Conservation (phyloP, 2,113 vertebrate species). For the Choloepus hoffmanni region DNA sequence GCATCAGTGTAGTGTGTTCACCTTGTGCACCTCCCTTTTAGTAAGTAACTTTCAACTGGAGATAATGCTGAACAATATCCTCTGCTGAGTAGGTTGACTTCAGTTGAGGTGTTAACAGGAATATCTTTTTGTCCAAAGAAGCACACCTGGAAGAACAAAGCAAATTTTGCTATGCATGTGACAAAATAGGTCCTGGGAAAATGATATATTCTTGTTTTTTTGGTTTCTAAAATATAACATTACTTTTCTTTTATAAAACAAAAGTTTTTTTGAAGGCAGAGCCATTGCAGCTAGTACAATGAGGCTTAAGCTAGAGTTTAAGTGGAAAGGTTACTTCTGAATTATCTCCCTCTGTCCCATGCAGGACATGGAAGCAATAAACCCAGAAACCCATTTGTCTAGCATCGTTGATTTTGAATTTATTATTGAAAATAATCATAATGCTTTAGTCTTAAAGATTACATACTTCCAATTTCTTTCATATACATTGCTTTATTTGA, state of each 20-base stretch:
- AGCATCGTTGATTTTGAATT: not conserved
- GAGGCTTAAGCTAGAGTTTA: not conserved
- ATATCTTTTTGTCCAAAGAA: not conserved
- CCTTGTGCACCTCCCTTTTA: too few species aligned
- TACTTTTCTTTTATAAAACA: not conserved
- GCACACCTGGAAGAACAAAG: slow-evolving; percentile 18
- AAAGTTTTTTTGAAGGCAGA: not conserved
- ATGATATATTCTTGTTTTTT: slow-evolving; percentile 33
- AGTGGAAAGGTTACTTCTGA: not conserved
- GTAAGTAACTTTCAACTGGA: not conserved
- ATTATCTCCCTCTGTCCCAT: not conserved
- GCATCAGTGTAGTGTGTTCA: too few species aligned
- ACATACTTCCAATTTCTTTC: not conserved
- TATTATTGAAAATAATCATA: not conserved
- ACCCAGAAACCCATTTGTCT: not conserved
- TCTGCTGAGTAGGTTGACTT: not conserved
- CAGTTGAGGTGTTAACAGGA: not conserved
- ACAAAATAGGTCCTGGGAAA: not conserved
- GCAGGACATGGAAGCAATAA: not conserved
- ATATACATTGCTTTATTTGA: not conserved
- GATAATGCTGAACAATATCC: not conserved
- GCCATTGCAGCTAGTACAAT: not conserved
- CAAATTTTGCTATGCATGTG: not conserved
- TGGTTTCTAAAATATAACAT: slow-evolving; percentile 24
- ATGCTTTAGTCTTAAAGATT: not conserved